A percentile compares a stretch with the other conserved stretches of the same genome.
Conservation (phyloP, 2,797 vertebrate genomes). For the Natrix natrix region DNA sequence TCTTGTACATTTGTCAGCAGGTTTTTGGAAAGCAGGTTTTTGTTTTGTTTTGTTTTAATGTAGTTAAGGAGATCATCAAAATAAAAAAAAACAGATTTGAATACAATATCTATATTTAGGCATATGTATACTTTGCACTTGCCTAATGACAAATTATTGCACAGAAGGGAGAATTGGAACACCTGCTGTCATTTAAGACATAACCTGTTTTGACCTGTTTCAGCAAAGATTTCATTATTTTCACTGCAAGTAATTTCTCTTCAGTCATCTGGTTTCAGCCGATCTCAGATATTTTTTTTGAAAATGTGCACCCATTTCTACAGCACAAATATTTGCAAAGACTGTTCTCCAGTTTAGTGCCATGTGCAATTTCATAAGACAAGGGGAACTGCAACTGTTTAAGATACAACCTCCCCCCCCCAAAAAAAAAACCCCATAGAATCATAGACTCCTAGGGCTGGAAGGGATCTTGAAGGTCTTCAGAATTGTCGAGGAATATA, state of each 20-base stretch:
- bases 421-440: too few relatives aligned
- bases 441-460: not conserved
- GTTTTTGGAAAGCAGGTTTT: not conserved
- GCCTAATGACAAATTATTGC: conserved; percentile 54
- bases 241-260: not conserved
- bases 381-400: not conserved
- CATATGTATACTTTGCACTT: conserved; percentile 49
- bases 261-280: not conserved
- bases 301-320: not conserved
- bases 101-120: conserved; percentile 54
- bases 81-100: conserved; percentile 37
- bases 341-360: not conserved
- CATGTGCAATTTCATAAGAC: not conserved
- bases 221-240: not conserved
- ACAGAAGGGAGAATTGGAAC: conserved; percentile 23
- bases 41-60: not conserved
- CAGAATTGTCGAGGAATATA: not conserved
- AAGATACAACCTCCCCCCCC: not conserved
- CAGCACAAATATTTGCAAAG: not conserved
- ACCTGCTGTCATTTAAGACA: conserved; percentile 37
- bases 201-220: conserved; percentile 13
- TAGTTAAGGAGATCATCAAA: conserved; percentile 56
- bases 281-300: not conserved
- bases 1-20: conserved; percentile 17
- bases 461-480: too few relatives aligned